Conservation (phyloP, 2,888 invertebrate genomes). For the Panopea generosa region DNA sequence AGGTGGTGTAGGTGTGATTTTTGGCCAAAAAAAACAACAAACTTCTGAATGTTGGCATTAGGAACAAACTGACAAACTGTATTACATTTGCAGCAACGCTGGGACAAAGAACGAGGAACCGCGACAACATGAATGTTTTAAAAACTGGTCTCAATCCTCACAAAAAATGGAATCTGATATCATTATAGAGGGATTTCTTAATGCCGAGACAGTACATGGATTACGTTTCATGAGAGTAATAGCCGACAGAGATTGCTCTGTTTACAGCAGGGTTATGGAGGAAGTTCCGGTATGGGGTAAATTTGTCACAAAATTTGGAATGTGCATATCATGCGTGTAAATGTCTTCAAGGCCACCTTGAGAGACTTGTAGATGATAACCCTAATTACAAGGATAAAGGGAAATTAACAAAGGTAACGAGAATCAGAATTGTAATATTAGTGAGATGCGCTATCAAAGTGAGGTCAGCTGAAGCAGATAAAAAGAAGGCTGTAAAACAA, state of each 20-base stretch:
- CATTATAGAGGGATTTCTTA: slow-evolving; percentile 50
- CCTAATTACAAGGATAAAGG: slow-evolving; percentile 37
- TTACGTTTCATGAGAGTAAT: slow-evolving; percentile 26
- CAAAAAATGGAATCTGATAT: slow-evolving; percentile 56
- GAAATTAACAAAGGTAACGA: slow-evolving; percentile 7
- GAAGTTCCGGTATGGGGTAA: slow-evolving; percentile 20
- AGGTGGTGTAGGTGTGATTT: slow-evolving; percentile 60
- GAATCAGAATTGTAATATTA: slow-evolving; percentile 14
- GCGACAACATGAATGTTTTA: slow-evolving; percentile 42
- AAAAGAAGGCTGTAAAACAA: too few species aligned
- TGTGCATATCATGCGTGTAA: slow-evolving; percentile 51
- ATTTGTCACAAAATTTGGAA: slow-evolving; percentile 36
- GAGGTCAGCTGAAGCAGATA: not conserved
- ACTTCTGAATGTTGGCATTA: slow-evolving; percentile 54
- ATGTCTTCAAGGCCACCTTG: slow-evolving; percentile 30
- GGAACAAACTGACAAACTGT: slow-evolving; percentile 64
- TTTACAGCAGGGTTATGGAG: slow-evolving; percentile 24
- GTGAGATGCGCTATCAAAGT: not conserved
- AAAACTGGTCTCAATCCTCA: slow-evolving; percentile 49
- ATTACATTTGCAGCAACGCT: slow-evolving; percentile 42
- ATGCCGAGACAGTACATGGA: slow-evolving; percentile 49
- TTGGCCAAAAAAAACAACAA: slow-evolving; percentile 49
- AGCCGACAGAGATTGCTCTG: slow-evolving; percentile 39
- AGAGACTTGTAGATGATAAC: slow-evolving; percentile 34
- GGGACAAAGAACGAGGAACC: slow-evolving; percentile 7